phyloP scores from a whole-genome alignment of 2,113 vertebrate genomes.

The Rhadina sibilatrix region DNA sequence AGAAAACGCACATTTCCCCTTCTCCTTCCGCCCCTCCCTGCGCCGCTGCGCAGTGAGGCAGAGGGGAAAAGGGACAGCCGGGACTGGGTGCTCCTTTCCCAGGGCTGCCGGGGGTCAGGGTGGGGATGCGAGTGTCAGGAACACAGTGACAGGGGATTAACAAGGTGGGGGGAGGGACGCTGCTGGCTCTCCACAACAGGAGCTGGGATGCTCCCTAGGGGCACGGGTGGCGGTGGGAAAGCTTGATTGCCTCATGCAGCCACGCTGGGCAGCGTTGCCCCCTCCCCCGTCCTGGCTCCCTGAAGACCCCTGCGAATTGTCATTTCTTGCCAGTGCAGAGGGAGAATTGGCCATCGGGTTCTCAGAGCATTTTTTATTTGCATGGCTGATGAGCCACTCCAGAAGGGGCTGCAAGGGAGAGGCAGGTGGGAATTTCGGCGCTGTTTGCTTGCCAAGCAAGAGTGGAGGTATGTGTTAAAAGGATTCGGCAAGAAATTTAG shows the following conservation, averaged over 20 bases:
- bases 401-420: constrained; percentile 15
- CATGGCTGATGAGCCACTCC: constrained; percentile 50
- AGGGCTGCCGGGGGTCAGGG: constrained; percentile 2
- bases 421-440: constrained; percentile 11
- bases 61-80: neutral
- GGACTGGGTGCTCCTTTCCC: constrained; percentile 42
- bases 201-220: constrained; percentile 39
- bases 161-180: constrained; percentile 3
- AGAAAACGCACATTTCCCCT: constrained; percentile 18
- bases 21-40: neutral
- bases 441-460: neutral
- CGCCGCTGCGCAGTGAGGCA: neutral
- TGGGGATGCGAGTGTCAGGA: neutral
- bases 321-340: neutral
- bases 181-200: neutral
- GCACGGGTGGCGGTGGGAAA: constrained; percentile 61
- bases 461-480: neutral
- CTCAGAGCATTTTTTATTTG: constrained; percentile 33
- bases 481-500: neutral
- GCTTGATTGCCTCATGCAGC: constrained; percentile 60
- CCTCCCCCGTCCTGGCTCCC: constrained; percentile 1
- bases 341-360: neutral
- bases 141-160: constrained; percentile 43
- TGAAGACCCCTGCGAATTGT: constrained; percentile 57
- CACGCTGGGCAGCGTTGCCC: constrained; percentile 11